Evolutionary conservation across 2,797 vertebrate genomes (phyloP).

Genomic region (Oreortyx pictus): DNA sequence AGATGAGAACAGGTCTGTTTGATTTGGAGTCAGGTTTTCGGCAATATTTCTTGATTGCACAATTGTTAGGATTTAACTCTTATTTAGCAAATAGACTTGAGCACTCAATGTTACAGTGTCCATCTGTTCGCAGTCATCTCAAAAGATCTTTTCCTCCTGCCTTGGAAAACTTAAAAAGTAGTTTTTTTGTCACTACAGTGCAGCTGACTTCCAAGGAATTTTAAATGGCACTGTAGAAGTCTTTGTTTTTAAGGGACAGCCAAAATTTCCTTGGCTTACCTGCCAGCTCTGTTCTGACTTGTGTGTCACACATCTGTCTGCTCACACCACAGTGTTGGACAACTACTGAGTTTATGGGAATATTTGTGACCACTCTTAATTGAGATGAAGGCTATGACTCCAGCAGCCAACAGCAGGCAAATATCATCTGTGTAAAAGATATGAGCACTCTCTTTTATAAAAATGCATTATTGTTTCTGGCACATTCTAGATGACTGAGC

Average conservation of each 20-base stretch:
- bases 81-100: background rate
- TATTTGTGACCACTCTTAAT: slow-evolving; percentile 60
- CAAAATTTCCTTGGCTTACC: slow-evolving; percentile 56
- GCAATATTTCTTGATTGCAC: slow-evolving; percentile 15
- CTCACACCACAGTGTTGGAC: slow-evolving; percentile 23
- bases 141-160: background rate
- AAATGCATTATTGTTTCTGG: slow-evolving; percentile 37
- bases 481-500: slow-evolving; percentile 26
- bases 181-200: background rate
- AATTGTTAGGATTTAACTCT: slow-evolving; percentile 48
- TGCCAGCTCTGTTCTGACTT: slow-evolving; percentile 27
- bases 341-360: slow-evolving; percentile 44
- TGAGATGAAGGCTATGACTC: slow-evolving; percentile 17
- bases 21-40: slow-evolving; percentile 12
- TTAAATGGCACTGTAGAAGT: slow-evolving; percentile 41
- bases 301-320: slow-evolving; percentile 14
- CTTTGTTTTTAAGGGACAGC: slow-evolving; percentile 22
- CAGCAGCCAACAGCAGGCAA: slow-evolving; percentile 38
- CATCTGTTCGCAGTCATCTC: background rate
- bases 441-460: background rate
- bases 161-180: background rate
- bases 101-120: background rate
- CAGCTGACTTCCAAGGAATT: slow-evolving; percentile 6
- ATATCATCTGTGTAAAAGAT: slow-evolving; percentile 11
- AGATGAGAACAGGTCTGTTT: background rate